Conservation (phyloP, 2,113 vertebrate species). For the Oncorhynchus clarkii region DNA sequence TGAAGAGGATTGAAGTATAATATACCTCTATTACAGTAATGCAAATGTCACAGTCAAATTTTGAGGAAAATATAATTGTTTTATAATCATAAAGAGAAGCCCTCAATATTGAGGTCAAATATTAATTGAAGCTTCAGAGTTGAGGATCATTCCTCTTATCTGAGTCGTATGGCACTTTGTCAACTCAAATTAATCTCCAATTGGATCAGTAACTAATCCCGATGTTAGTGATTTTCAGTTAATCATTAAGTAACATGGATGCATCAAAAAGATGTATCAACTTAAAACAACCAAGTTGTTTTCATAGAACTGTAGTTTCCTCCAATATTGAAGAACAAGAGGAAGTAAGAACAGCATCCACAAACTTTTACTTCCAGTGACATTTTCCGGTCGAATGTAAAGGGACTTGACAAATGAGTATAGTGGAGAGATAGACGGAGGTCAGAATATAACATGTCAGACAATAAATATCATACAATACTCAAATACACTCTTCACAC, state of each 20-base stretch:
- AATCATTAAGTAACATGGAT: too few relatives aligned
- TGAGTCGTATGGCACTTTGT: neutral
- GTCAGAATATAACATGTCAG: neutral
- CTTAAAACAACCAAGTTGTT: too few relatives aligned
- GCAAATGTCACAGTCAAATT: too few relatives aligned
- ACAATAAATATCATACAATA: neutral
- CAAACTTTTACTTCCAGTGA: neutral
- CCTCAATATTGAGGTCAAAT: neutral
- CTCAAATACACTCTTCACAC: too few relatives aligned
- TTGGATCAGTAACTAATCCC: slow-evolving; percentile 3
- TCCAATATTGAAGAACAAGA: too few relatives aligned
- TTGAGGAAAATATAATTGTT: neutral
- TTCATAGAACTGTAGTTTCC: too few relatives aligned
- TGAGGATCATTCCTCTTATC: neutral
- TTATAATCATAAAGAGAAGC: neutral
- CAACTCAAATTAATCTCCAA: neutral
- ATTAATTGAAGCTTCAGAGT: neutral
- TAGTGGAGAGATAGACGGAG: neutral
- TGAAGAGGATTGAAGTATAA: neutral
- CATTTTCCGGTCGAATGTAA: neutral
- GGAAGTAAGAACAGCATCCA: neutral
- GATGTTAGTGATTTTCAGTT: neutral
- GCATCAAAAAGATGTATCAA: too few relatives aligned
- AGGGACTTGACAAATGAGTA: neutral
- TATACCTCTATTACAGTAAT: neutral